Evolutionary conservation across 2,797 vertebrate genomes (phyloP).

Genomic region (Hephaestus fuliginosus): DNA sequence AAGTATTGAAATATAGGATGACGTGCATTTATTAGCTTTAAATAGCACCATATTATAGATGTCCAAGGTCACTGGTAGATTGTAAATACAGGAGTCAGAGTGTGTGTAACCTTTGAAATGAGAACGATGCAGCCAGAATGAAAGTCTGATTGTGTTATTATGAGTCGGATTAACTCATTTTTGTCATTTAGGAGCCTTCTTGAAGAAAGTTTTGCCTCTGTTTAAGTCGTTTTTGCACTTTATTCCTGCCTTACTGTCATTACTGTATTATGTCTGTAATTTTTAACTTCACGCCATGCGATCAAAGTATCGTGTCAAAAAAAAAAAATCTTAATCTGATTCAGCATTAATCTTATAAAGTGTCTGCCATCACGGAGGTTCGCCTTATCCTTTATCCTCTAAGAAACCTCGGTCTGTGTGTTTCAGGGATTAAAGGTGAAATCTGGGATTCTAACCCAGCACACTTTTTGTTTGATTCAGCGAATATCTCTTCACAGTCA

Average conservation of each 20-base stretch:
- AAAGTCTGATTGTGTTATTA: no score
- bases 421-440: background rate
- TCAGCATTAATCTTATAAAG: background rate
- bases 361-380: background rate
- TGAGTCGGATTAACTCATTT: no score
- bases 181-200: no score
- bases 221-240: background rate
- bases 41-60: background rate
- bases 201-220: no score
- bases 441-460: no score
- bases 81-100: background rate
- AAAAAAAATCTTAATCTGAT: conserved; percentile 8
- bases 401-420: background rate
- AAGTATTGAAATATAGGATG: background rate
- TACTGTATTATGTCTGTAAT: no score
- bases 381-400: background rate
- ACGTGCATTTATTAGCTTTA: background rate
- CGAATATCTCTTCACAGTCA: no score
- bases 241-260: background rate
- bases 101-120: background rate
- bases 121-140: no score
- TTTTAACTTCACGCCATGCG: background rate
- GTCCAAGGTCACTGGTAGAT: background rate
- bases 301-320: background rate
- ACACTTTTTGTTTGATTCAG: no score